These are phyloP conservation scores for Eulemur rubriventer DNA, from an alignment of 2,797 vertebrate species.

Conservation along the genomic window DNA sequence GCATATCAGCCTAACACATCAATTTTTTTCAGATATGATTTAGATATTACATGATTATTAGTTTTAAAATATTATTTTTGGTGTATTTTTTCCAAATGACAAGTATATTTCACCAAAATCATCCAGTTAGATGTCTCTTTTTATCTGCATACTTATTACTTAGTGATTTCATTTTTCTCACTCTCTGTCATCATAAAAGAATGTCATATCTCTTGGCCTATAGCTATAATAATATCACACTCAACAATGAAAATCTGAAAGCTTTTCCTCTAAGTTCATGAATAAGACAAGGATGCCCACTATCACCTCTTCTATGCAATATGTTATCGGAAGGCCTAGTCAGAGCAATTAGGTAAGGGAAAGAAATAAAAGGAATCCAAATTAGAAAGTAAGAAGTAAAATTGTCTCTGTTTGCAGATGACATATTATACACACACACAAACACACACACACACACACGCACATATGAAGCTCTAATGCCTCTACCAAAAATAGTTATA, in stretches of 20 bases:
- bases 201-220: background rate
- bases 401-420: background rate
- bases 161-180: slow-evolving; percentile 5
- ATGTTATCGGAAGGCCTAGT: background rate
- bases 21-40: background rate
- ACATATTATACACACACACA: background rate
- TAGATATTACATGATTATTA: background rate
- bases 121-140: background rate
- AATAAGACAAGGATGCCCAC: background rate
- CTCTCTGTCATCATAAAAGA: background rate
- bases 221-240: background rate
- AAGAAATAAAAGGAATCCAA: background rate
- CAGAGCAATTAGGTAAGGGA: background rate
- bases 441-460: background rate
- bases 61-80: background rate
- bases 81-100: background rate
- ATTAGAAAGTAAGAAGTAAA: background rate
- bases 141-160: background rate
- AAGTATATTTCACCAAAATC: slow-evolving; percentile 2
- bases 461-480: background rate
- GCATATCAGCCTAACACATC: background rate
- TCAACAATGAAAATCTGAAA: background rate
- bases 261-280: background rate
- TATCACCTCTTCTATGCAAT: background rate
- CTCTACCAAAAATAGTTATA: background rate